Base-by-base conservation (phyloP, 2,888 invertebrate species). In the Drosophila colorata region DNA sequence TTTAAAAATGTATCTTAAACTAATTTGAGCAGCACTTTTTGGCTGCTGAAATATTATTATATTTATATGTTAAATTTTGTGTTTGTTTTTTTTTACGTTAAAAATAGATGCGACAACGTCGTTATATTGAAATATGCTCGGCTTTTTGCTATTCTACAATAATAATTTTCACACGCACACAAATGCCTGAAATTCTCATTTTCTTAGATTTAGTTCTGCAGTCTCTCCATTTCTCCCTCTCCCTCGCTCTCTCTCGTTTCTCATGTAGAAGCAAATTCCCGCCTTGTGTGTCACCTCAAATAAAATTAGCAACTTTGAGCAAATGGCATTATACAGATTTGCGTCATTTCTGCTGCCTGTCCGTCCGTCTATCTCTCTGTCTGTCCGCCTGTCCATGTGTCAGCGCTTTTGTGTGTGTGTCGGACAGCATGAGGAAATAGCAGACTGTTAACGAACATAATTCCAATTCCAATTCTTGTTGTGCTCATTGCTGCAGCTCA, bases 1-100 rank as follows among this genome's bases (percentile, higher is more conserved):
- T 89, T 90, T 88, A 88, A 78, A 90, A 89, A 90, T 89, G 89
- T 90, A 87, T 88, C 83, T 80, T 75, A 87, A 89, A 91, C 91
- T 91, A 81, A 88, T 80, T 80, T 81, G 84, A 82, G 74, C 56
- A 84, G 56, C 66, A 75, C 56, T 72, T 78, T 82, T 82, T 88
- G 88, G 73, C 67, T 61, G 72, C 69, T 69, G 63, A 79, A 71
- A 75, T 72, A 72, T 69, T 81, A 69, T 74, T 78, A 72, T 61
- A 51, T 78, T 59, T 78, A 73, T 74, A 76, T 72, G 52, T 78
- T 69, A 28, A 57, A 28, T 59, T 56, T 53, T 60, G 52, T 53
- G 55, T 69, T 69, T 60, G 37, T 64, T 37, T 53, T 53, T 56
- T 61, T 40, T 60, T 38, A 46, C 56, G n/a, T 48, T 83, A 88